Percentiles rank a stretch among this genome's conserved stretches.
Evolutionary conservation across 1,140 invertebrate genomes (phyloP).

Genomic region (Lordiphosa stackelbergi): DNA sequence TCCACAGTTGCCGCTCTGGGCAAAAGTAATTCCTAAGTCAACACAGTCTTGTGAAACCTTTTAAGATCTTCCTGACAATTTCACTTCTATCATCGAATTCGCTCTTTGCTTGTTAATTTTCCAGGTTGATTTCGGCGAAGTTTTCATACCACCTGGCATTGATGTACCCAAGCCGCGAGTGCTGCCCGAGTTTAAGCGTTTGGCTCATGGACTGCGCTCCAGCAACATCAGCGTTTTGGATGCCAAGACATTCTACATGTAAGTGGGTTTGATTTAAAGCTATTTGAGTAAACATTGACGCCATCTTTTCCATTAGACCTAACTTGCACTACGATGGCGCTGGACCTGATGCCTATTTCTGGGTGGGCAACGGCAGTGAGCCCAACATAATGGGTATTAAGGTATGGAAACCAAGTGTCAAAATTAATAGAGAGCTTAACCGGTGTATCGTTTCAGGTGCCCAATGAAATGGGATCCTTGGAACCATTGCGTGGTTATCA

Average conservation of each 20-base stretch:
- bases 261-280: neutral
- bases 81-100: too few relatives aligned
- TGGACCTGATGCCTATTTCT: slow-evolving; percentile 94
- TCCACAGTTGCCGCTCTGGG: too few relatives aligned
- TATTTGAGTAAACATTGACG: neutral
- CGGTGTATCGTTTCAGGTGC: slow-evolving; percentile 80
- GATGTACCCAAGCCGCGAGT: slow-evolving; percentile 86
- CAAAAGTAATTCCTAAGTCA: too few relatives aligned
- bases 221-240: slow-evolving; percentile 94
- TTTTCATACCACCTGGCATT: slow-evolving; percentile 85
- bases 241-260: slow-evolving; percentile 90
- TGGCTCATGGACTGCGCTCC: slow-evolving; percentile 91
- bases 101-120: neutral
- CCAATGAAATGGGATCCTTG: slow-evolving; percentile 91
- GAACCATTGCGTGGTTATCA: slow-evolving; percentile 89
- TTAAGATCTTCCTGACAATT: too few relatives aligned
- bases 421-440: too few relatives aligned
- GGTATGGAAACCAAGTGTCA: slow-evolving; percentile 50
- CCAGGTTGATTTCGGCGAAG: slow-evolving; percentile 91
- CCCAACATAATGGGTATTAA: slow-evolving; percentile 90
- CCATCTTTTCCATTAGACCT: slow-evolving; percentile 80
- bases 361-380: slow-evolving; percentile 91
- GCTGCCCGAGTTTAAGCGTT: slow-evolving; percentile 89
- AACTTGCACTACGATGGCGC: slow-evolving; percentile 94
- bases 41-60: too few relatives aligned